Conservation (phyloP, 2,888 invertebrate species). For the Lochmaea capreae region DNA sequence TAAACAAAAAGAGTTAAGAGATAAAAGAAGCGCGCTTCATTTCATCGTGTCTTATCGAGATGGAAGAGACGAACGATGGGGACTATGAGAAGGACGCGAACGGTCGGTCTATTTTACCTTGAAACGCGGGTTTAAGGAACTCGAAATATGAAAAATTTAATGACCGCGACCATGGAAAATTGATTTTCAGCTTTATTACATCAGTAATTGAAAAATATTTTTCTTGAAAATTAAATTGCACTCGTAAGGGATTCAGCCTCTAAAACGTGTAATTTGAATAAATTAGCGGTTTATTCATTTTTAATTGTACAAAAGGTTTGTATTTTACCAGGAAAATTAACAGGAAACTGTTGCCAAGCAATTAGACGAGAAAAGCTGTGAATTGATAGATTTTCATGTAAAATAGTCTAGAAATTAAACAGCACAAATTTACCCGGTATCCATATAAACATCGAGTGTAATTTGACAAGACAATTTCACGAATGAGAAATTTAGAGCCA, state of each 20-base stretch:
- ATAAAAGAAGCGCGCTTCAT: constrained; percentile 15
- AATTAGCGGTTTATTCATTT: too few relatives aligned
- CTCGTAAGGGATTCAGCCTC: background rate
- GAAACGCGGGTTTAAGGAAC: constrained; percentile 28
- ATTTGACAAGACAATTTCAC: too few relatives aligned
- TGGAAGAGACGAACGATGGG: constrained; percentile 3
- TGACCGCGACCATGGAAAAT: constrained; percentile 16
- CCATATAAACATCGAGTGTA: too few relatives aligned
- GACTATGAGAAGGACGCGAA: constrained; percentile 11
- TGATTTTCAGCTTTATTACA: constrained; percentile 21
- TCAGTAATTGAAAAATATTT: constrained; percentile 4
- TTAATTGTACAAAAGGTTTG: too few relatives aligned
- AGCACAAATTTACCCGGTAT: too few relatives aligned
- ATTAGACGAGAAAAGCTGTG: too few relatives aligned
- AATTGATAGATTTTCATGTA: too few relatives aligned
- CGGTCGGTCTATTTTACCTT: constrained; percentile 19
- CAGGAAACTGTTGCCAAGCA: too few relatives aligned
- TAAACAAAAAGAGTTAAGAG: constrained; percentile 13
- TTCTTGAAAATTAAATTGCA: background rate
- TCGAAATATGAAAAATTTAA: constrained; percentile 14
- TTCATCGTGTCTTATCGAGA: constrained; percentile 18
- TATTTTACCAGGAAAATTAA: too few relatives aligned
- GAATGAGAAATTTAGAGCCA: too few relatives aligned
- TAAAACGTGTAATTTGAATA: too few relatives aligned
- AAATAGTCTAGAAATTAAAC: too few relatives aligned